phyloP scores from a whole-genome alignment of 1,140 invertebrate genomes.

The Holcopasites calliopsidis region DNA sequence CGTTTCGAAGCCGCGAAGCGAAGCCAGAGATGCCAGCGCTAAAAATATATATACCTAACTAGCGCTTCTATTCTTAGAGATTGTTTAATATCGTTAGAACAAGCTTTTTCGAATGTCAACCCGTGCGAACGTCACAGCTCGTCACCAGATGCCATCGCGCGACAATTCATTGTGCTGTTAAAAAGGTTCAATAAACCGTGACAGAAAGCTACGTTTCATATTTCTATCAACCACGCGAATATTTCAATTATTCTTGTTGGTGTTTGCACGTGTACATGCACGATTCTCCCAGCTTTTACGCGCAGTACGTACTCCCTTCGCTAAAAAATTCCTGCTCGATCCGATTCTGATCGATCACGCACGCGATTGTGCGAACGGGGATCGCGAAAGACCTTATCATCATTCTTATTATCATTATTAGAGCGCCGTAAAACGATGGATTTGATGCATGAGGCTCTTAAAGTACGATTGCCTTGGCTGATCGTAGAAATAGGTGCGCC shows the following conservation, averaged over 20 bases:
- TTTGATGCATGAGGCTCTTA: too few species aligned
- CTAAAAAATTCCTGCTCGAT: too few species aligned
- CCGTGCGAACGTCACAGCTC: too few species aligned
- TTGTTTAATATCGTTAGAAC: not conserved
- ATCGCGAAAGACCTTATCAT: too few species aligned
- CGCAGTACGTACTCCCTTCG: conserved; percentile 7
- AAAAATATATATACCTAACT: not conserved
- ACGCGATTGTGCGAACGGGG: too few species aligned
- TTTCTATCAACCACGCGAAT: not conserved
- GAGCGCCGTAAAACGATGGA: not conserved
- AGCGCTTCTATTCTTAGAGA: not conserved
- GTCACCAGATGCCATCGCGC: not conserved
- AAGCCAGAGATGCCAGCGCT: not conserved
- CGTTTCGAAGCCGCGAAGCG: not conserved
- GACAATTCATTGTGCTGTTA: not conserved
- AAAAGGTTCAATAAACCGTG: too few species aligned
- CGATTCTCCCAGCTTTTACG: not conserved
- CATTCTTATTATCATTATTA: too few species aligned
- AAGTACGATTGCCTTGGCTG: not conserved
- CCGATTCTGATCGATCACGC: too few species aligned
- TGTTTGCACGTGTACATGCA: conserved; percentile 2
- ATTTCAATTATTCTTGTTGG: not conserved
- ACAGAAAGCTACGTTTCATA: not conserved
- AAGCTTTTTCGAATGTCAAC: too few species aligned
- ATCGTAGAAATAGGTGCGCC: not conserved